These are phyloP conservation scores for Rosalia funebris DNA, from an alignment of 2,888 invertebrate genomes.

Conservation along the genomic window DNA sequence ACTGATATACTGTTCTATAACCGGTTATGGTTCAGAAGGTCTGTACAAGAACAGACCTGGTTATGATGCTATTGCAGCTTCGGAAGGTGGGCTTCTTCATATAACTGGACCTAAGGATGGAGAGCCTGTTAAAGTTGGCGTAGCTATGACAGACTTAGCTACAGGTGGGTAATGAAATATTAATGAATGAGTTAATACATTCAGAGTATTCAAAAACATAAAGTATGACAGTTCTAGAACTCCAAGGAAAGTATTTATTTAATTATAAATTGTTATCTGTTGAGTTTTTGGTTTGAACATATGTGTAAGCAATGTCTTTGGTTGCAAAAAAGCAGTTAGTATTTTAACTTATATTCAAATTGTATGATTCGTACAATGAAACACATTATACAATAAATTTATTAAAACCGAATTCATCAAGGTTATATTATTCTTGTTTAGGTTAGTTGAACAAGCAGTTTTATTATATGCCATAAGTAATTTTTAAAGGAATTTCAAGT, in stretches of 20 bases:
- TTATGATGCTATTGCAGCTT: conserved; percentile 95
- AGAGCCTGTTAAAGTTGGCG: conserved; percentile 90
- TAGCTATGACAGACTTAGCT: conserved; percentile 91
- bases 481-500: too few relatives aligned
- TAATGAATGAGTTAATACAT: too few relatives aligned
- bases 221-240: too few relatives aligned
- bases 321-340: too few relatives aligned
- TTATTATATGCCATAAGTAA: not conserved
- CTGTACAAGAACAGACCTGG: conserved; percentile 90
- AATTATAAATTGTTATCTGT: too few relatives aligned
- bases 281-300: too few relatives aligned
- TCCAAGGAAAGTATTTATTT: too few relatives aligned
- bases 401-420: not conserved
- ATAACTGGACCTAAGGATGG: conserved; percentile 88
- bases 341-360: too few relatives aligned
- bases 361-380: too few relatives aligned
- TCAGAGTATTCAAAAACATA: too few relatives aligned
- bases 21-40: conserved; percentile 89
- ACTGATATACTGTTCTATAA: conserved; percentile 92
- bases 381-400: too few relatives aligned
- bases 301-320: too few relatives aligned
- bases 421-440: not conserved
- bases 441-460: not conserved
- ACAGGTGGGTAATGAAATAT: conserved; percentile 70
- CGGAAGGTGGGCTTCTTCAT: conserved; percentile 88